Evolutionary conservation across 2,888 invertebrate species (phyloP).

Genomic region (Dendrolimus houi): DNA sequence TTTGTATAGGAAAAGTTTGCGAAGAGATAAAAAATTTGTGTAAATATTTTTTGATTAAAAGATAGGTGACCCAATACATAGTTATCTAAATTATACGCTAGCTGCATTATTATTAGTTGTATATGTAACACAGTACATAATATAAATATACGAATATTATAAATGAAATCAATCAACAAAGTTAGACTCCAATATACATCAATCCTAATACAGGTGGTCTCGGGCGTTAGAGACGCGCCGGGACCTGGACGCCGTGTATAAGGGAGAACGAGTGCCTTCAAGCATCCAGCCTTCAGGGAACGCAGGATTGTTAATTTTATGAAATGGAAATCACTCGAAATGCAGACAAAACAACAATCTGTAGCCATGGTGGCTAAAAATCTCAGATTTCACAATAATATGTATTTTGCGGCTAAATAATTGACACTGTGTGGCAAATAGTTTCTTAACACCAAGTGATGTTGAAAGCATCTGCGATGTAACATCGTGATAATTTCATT

Average conservation of each 20-base stretch:
- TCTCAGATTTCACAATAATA: too few relatives aligned
- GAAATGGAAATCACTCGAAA: slow-evolving; percentile 38
- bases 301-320: slow-evolving; percentile 62
- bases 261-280: slow-evolving; percentile 73
- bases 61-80: not conserved
- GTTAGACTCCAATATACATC: slow-evolving; percentile 47
- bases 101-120: slow-evolving; percentile 29
- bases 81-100: slow-evolving; percentile 43
- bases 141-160: not conserved
- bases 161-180: slow-evolving; percentile 47
- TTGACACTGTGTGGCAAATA: too few relatives aligned
- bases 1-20: not conserved
- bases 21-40: not conserved
- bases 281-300: slow-evolving; percentile 69
- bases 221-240: slow-evolving; percentile 11
- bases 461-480: too few relatives aligned
- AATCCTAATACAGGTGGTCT: slow-evolving; percentile 25
- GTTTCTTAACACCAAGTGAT: too few relatives aligned
- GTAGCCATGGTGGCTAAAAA: too few relatives aligned
- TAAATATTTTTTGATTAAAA: slow-evolving; percentile 13
- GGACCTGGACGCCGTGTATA: slow-evolving; percentile 28
- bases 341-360: slow-evolving; percentile 20
- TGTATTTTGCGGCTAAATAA: too few relatives aligned
- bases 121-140: not conserved
- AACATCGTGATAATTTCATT: too few relatives aligned